Conservation (phyloP, 1,140 invertebrate genomes). For the Chironomus striatipennis region DNA sequence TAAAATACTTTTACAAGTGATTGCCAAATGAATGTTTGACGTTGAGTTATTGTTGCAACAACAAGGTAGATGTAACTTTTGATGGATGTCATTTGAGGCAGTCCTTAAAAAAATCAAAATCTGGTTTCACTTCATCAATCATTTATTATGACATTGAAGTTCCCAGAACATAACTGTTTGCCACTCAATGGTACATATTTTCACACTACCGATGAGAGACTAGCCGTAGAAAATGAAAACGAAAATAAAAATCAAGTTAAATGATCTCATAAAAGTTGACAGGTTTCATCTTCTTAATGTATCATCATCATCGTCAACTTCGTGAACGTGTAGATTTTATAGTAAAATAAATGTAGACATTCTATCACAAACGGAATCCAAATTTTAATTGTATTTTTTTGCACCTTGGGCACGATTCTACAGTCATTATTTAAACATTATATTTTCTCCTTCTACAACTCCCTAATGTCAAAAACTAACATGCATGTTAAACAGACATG, state of each 20-base stretch:
- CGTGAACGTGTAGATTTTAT: too few relatives aligned
- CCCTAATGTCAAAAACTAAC: neutral
- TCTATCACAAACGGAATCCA: neutral
- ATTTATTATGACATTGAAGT: neutral
- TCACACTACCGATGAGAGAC: too few relatives aligned
- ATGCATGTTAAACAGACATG: neutral
- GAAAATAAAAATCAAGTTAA: conserved; percentile 6
- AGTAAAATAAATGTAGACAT: neutral
- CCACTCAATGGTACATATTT: neutral
- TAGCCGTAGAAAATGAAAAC: neutral
- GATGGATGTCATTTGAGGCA: too few relatives aligned
- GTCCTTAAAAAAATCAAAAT: too few relatives aligned
- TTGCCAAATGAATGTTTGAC: too few relatives aligned
- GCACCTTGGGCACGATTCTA: conserved; percentile 10
- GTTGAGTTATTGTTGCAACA: too few relatives aligned
- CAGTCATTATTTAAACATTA: conserved; percentile 4
- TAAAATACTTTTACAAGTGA: too few relatives aligned
- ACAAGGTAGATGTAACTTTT: too few relatives aligned
- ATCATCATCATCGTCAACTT: too few relatives aligned
- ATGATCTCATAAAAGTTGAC: conserved; percentile 5
- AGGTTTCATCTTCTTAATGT: conserved; percentile 3
- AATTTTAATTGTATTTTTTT: conserved; percentile 3
- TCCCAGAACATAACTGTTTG: neutral
- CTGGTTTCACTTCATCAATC: neutral
- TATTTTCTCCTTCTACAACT: neutral